A percentile compares a stretch with the other conserved stretches of the same genome.
Conservation (phyloP, 2,113 vertebrate species). For the Ceyx melanurus region DNA sequence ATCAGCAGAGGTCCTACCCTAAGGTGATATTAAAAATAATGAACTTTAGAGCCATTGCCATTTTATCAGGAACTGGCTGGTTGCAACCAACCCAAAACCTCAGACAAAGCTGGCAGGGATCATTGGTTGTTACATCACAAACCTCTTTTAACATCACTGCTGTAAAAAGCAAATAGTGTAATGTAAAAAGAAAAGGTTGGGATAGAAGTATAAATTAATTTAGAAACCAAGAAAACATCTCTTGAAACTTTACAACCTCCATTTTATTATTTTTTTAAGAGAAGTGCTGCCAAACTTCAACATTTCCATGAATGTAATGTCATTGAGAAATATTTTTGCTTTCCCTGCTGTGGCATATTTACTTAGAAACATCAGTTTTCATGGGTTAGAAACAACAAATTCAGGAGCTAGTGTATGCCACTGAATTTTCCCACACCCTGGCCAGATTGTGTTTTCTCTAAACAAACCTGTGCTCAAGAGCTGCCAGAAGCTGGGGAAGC, state of each 20-base stretch:
- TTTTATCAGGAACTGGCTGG: background rate
- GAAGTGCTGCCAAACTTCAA: background rate
- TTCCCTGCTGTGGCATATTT: background rate
- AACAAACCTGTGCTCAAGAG: conserved; percentile 24
- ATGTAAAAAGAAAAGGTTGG: background rate
- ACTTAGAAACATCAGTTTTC: background rate
- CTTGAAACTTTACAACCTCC: background rate
- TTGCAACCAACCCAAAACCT: background rate
- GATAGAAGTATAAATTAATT: background rate
- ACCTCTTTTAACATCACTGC: background rate
- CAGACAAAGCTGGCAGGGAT: background rate
- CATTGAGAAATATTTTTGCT: background rate
- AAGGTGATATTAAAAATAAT: background rate
- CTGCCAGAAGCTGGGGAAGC: background rate
- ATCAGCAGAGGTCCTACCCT: background rate
- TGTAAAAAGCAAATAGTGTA: background rate
- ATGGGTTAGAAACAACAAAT: background rate
- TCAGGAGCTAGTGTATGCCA: background rate
- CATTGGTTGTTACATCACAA: background rate
- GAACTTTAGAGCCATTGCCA: background rate
- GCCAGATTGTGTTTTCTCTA: conserved; percentile 40
- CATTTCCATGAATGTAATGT: background rate
- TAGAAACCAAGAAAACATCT: background rate
- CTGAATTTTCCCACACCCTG: background rate
- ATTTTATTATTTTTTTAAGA: background rate